Evolutionary conservation across 2,888 invertebrate genomes (phyloP), one percentile per base, ranked within the genome.

Genomic region (Agrotis puta): DNA sequence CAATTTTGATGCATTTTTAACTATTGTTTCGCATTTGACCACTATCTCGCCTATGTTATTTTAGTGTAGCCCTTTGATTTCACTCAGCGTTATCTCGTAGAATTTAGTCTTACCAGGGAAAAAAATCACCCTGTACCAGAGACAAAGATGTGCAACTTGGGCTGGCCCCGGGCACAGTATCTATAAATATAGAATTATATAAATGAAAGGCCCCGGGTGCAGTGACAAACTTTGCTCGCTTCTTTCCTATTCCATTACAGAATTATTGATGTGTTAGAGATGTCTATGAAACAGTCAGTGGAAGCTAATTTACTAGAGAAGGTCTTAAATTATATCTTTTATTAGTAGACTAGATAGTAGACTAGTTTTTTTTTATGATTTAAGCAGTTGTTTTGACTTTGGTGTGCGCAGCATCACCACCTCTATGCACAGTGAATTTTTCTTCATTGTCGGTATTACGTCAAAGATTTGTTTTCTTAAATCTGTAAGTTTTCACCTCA

Each of bases 191-290:
- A 33, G 33, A 7, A 33, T 33, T n/a, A 5, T 33, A 33, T 7
- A 7, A 7, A 33, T 39, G 9, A 39, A 9, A 9, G 39, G 3
- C 33, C 33, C 33, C n/a, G n/a, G n/a, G n/a, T 56, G 56, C 33
- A 56, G n/a, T 56, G 33, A 56, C 56, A 33, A 56, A 56, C n/a
- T 56, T 56, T 33, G 14, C 33, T 56, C 33, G 33, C n/a, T 33
- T 33, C 18, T 33, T 33, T 27, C 27, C n/a, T 33, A 56, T n/a
- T 56, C n/a, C n/a, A n/a, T 33, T 33, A n/a, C 7, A 56, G 6
- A n/a, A 18, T 27, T 13, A 56, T 13, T 5, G 18, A 27, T 54
- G 27, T 54, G 27, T 18, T n/a, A 50, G 24, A 14, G 5, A 24
- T 9, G 24, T 50, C 54, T 47, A 4, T 67, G 13, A 20, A 14